Conservation (phyloP, 2,797 vertebrate genomes). For the Tympanoctomys barrerae region DNA sequence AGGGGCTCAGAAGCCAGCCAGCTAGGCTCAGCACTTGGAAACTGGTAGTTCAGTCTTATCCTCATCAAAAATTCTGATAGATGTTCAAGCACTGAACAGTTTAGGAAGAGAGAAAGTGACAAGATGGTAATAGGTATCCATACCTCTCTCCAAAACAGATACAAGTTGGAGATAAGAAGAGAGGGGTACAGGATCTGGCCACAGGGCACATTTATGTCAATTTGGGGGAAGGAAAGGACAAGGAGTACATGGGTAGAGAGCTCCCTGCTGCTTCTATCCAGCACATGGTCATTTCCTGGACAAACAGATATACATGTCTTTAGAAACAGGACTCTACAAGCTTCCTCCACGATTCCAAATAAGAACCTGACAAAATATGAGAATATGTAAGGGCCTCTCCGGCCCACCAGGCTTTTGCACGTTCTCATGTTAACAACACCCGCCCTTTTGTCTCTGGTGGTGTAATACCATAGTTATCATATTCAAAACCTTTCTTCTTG, state of each 20-base stretch:
- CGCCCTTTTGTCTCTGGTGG: background rate
- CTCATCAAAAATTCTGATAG: background rate
- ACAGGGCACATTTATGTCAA: background rate
- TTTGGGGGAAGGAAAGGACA: background rate
- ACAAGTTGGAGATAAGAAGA: background rate
- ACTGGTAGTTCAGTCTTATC: background rate
- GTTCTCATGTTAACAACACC: rapidly evolving
- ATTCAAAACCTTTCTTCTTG: background rate
- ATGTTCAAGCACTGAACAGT: background rate
- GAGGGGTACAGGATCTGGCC: background rate
- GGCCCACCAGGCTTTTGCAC: background rate
- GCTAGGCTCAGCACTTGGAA: background rate
- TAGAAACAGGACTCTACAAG: background rate
- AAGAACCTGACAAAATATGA: background rate
- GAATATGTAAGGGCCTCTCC: background rate
- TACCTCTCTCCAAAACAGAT: background rate
- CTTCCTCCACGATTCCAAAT: background rate
- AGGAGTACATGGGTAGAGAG: background rate
- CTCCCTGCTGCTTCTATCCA: background rate
- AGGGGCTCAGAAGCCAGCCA: background rate
- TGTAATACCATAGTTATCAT: rapidly evolving
- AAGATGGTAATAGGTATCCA: too few relatives aligned
- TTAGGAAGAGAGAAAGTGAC: background rate
- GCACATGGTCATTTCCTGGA: background rate
- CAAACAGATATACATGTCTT: background rate